A percentile compares a stretch with the other conserved stretches of the same genome.
These are phyloP conservation scores for Lasioglossum calceatum DNA, from an alignment of 2,888 invertebrate species.

Conservation along the genomic window DNA sequence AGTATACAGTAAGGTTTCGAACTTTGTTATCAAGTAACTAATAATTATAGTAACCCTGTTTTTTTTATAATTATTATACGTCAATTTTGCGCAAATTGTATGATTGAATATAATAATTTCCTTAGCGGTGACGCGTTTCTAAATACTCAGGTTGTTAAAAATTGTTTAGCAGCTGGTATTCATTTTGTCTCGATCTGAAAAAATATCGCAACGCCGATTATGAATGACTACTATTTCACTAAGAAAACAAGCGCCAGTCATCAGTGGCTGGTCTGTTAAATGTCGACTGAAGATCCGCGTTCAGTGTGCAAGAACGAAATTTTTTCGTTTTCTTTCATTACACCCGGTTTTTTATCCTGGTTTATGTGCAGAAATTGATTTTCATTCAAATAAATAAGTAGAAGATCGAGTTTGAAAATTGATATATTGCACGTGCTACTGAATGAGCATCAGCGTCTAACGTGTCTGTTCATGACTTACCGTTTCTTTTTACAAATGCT, in stretches of 20 bases:
- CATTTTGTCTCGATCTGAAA: background rate
- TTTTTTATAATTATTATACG: too few relatives aligned
- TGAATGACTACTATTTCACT: background rate
- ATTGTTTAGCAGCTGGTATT: background rate
- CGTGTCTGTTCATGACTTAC: background rate
- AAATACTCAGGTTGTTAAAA: background rate
- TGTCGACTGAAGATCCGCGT: background rate
- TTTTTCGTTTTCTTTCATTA: background rate
- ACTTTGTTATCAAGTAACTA: background rate
- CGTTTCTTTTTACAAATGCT: slow-evolving; percentile 4
- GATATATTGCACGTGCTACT: background rate
- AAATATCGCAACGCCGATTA: background rate
- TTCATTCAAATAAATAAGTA: background rate
- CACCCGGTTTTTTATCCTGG: background rate
- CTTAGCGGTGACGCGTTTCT: background rate
- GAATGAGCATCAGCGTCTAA: background rate
- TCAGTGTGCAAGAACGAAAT: background rate
- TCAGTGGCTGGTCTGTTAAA: background rate
- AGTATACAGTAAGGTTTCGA: background rate
- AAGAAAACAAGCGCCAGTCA: background rate
- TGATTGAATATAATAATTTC: background rate
- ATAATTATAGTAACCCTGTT: background rate
- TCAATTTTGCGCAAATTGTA: too few relatives aligned
- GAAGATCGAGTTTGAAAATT: background rate
- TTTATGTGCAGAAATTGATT: background rate